Base-by-base conservation (phyloP, 2,113 vertebrate species). In the Ciconia boyciana region DNA sequence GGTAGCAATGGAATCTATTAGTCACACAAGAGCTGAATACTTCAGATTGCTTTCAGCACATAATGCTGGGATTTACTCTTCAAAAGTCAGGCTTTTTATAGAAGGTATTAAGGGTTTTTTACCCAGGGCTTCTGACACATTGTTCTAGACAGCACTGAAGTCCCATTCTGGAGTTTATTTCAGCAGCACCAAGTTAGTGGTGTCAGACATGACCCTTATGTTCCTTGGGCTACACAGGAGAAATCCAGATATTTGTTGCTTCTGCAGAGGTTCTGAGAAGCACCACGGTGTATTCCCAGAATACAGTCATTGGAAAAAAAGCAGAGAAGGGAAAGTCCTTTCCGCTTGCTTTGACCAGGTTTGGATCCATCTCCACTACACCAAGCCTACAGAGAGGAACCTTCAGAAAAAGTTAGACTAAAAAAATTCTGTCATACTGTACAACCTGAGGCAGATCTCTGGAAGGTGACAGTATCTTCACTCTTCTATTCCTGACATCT, bases 61-160 rank as follows among this genome's bases (percentile, higher is more conserved):
- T 58, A 74, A 66, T 70, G 43, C 70, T 54, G 36, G n/a, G 79
- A 88, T 90, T 95, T 86, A 48, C 26, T 87, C 39, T 75, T 51
- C 75, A 52, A 92, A 94, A 93, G 39, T 29, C 25, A 93, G 34
- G 39, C 55, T 70, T 95, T 92, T 90, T 86, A 93, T 64, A 90
- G 83, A 77, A 29, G 8, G 20, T 83, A 81, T 77, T 95, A 54
- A 55, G 31, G 4, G 0, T 72, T 79, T 85, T 92, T 83, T 44
- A 61, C 16, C 14, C 41, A 81, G 48, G 21, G 39, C 15, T 89
- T 88, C 26, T 89, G 64, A 86, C 64, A 74, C 20, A 11, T 46
- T 49, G 7, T 46, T 91, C 44, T 65, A 80, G 49, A 20, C 17
- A 71, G 25, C 17, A 80, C 0, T 60, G 39, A 79, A 57, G 16